These are phyloP conservation scores for Cataglyphis rosenhaueri DNA, from an alignment of 2,888 invertebrate genomes.

Conservation along the genomic window DNA sequence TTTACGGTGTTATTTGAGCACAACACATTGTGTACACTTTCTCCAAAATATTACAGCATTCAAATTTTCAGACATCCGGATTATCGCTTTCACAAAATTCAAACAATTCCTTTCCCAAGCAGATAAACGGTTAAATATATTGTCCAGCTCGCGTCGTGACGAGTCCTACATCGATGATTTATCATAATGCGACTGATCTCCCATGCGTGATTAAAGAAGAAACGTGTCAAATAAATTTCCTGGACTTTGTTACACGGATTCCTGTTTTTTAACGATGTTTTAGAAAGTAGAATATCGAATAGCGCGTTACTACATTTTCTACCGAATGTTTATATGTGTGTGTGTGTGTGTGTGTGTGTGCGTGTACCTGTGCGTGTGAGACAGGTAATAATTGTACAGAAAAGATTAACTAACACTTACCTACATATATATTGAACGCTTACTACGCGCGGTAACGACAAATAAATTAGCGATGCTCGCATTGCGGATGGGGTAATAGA, in stretches of 20 bases:
- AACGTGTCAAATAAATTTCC: constrained; percentile 44
- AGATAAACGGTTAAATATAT: constrained; percentile 41
- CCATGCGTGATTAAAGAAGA: constrained; percentile 1
- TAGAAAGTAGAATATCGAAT: constrained; percentile 67
- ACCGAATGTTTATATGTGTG: neutral
- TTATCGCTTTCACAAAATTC: constrained; percentile 43
- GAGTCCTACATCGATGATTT: constrained; percentile 17
- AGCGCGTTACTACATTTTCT: constrained; percentile 64
- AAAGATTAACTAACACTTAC: constrained; percentile 71
- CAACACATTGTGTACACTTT: neutral
- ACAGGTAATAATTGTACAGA: constrained; percentile 60
- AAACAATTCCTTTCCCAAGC: constrained; percentile 15
- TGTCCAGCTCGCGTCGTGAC: neutral
- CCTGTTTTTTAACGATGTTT: constrained; percentile 55
- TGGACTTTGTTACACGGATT: constrained; percentile 29
- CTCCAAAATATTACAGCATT: constrained; percentile 12
- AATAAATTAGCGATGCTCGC: constrained; percentile 77
- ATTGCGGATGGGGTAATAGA: constrained; percentile 76
- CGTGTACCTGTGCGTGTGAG: constrained; percentile 45
- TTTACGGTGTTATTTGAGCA: neutral
- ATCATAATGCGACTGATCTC: constrained; percentile 33
- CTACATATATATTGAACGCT: constrained; percentile 53
- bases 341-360: constrained; percentile 39
- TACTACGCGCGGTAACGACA: constrained; percentile 67
- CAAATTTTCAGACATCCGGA: constrained; percentile 12